Percentiles rank a stretch among this genome's conserved stretches.
phyloP scores from a whole-genome alignment of 2,888 invertebrate genomes.

The Lepidochitona cinerea region DNA sequence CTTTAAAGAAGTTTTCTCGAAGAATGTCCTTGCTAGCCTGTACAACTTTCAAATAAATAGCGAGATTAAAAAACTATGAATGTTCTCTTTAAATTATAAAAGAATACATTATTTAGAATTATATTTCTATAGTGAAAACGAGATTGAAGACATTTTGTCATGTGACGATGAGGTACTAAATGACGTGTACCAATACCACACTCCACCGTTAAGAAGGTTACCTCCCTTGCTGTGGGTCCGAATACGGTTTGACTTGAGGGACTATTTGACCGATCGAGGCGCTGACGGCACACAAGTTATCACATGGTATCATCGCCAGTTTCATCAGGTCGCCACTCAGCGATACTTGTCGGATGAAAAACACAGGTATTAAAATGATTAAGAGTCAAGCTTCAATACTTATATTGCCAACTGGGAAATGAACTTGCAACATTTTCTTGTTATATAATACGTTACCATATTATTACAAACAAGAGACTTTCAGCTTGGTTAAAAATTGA shows the following conservation, averaged over 20 bases:
- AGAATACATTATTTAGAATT: too few species aligned
- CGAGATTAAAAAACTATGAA: too few species aligned
- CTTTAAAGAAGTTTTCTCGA: too few species aligned
- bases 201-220: conserved; percentile 35
- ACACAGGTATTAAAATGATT: not conserved
- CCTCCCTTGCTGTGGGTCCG: conserved; percentile 40
- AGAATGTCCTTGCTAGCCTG: too few species aligned
- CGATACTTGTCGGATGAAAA: conserved; percentile 20
- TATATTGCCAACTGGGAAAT: too few species aligned
- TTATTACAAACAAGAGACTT: too few species aligned
- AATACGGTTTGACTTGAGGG: conserved; percentile 27
- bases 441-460: too few species aligned
- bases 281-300: conserved; percentile 28
- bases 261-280: conserved; percentile 16
- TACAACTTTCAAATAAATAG: too few species aligned
- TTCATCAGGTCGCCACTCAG: conserved; percentile 29
- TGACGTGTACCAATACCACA: conserved; percentile 29
- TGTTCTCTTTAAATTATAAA: too few species aligned
- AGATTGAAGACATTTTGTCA: conserved; percentile 32
- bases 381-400: too few species aligned
- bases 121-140: conserved; percentile 18
- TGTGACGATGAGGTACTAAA: conserved; percentile 24
- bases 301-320: conserved; percentile 42
- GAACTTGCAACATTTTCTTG: too few species aligned
- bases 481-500: too few species aligned